Percentiles rank a stretch among this genome's conserved stretches.
Evolutionary conservation across 2,888 invertebrate genomes (phyloP).

Genomic region (Cyclophora punctaria): DNA sequence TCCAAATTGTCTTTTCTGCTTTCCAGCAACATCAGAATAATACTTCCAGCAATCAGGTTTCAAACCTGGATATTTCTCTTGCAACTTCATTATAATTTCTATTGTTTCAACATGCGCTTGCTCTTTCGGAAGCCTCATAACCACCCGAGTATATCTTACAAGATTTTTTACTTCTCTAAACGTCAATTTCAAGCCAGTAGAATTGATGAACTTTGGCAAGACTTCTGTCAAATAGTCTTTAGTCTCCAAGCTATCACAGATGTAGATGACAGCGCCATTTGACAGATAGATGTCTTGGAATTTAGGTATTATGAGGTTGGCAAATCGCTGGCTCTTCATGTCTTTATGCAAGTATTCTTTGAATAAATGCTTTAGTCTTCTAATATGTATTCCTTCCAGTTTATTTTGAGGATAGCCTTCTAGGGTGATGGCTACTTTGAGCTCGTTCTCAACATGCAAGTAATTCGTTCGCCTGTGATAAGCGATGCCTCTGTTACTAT

Average conservation of each 20-base stretch:
- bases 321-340: conserved; percentile 52
- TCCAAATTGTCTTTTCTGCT: conserved; percentile 63
- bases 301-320: conserved; percentile 55
- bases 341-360: conserved; percentile 62
- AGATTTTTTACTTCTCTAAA: conserved; percentile 52
- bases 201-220: conserved; percentile 52
- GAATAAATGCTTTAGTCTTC: conserved; percentile 53
- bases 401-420: conserved; percentile 62
- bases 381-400: conserved; percentile 57
- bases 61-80: conserved; percentile 43
- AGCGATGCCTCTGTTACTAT: conserved; percentile 59
- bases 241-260: conserved; percentile 64
- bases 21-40: conserved; percentile 61
- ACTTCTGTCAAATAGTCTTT: conserved; percentile 57
- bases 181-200: conserved; percentile 51
- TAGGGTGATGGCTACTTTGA: conserved; percentile 57
- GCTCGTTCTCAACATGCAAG: conserved; percentile 54
- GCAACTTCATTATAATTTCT: conserved; percentile 44
- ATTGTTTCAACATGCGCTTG: conserved; percentile 48
- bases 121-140: conserved; percentile 53
- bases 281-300: conserved; percentile 63
- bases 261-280: conserved; percentile 62
- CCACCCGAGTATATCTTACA: conserved; percentile 56
- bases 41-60: conserved; percentile 62
- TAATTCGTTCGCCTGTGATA: conserved; percentile 65